A percentile compares a stretch with the other conserved stretches of the same genome.
These are phyloP conservation scores for Ophion costatus DNA, from an alignment of 2,888 invertebrate species.

Conservation along the genomic window DNA sequence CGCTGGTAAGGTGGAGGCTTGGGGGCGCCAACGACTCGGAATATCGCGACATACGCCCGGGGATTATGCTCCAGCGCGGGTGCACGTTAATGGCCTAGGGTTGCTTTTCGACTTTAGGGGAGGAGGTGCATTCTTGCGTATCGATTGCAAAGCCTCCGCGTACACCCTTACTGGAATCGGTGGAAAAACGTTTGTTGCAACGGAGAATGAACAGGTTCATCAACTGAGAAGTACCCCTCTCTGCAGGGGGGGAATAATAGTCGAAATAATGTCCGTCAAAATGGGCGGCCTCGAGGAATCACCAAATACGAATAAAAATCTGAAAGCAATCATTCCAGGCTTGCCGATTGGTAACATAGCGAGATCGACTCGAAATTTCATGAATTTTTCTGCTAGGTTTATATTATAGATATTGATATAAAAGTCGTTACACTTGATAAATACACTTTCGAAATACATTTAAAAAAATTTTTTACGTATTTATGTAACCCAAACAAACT, in stretches of 20 bases:
- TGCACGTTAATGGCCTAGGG: conserved; percentile 67
- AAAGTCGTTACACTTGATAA: too few species aligned
- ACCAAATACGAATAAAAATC: not conserved
- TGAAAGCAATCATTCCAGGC: not conserved
- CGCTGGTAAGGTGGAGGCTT: conserved; percentile 4
- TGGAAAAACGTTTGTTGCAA: conserved; percentile 20
- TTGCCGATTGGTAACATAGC: not conserved
- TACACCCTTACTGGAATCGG: conserved; percentile 1
- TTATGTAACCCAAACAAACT: too few species aligned
- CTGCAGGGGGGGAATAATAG: not conserved
- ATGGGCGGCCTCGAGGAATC: not conserved
- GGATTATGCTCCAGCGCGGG: conserved; percentile 73
- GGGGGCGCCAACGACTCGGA: conserved; percentile 64
- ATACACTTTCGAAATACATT: too few species aligned
- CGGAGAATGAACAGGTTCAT: conserved; percentile 63
- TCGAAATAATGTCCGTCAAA: not conserved
- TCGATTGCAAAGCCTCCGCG: conserved; percentile 49
- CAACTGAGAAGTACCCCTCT: conserved; percentile 1
- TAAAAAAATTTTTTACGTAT: too few species aligned
- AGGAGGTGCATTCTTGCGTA: conserved; percentile 49
- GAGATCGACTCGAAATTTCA: too few species aligned
- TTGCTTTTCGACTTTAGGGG: conserved; percentile 50
- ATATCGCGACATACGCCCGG: conserved; percentile 75
- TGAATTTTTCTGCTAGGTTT: too few species aligned
- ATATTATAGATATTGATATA: too few species aligned